Conservation (phyloP, 2,888 invertebrate species). For the Tiliacea citrago region DNA sequence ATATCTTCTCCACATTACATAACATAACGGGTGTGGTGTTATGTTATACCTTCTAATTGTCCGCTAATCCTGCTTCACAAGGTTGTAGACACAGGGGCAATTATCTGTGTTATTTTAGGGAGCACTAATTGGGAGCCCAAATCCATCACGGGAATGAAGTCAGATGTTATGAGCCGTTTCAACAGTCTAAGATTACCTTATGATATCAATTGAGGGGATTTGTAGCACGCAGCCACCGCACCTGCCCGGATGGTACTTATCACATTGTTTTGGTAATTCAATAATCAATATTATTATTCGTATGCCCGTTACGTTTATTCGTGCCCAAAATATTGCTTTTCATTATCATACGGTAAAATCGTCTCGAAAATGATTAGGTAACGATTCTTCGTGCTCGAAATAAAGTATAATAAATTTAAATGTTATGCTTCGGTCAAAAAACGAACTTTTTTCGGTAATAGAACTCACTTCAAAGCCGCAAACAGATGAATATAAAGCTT, state of each 20-base stretch:
- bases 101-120: not conserved
- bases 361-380: not conserved
- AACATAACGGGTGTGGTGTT: too few relatives aligned
- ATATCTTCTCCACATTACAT: too few relatives aligned
- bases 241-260: not conserved
- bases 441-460: too few relatives aligned
- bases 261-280: not conserved
- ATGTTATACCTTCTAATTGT: not conserved
- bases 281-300: not conserved
- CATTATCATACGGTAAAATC: not conserved
- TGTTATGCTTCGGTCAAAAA: too few relatives aligned
- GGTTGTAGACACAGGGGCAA: not conserved
- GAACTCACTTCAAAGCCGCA: not conserved
- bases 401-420: not conserved
- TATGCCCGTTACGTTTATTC: not conserved
- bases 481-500: not conserved
- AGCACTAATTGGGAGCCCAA: constrained; percentile 18
- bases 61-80: not conserved
- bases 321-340: not conserved
- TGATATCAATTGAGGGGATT: not conserved
- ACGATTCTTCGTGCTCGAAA: not conserved
- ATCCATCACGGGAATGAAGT: not conserved
- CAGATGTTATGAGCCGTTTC: not conserved
- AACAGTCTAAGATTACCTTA: not conserved
- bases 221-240: not conserved